A percentile compares a stretch with the other conserved stretches of the same genome.
phyloP scores from a whole-genome alignment of 2,113 vertebrate genomes.

The Silurus asotus region DNA sequence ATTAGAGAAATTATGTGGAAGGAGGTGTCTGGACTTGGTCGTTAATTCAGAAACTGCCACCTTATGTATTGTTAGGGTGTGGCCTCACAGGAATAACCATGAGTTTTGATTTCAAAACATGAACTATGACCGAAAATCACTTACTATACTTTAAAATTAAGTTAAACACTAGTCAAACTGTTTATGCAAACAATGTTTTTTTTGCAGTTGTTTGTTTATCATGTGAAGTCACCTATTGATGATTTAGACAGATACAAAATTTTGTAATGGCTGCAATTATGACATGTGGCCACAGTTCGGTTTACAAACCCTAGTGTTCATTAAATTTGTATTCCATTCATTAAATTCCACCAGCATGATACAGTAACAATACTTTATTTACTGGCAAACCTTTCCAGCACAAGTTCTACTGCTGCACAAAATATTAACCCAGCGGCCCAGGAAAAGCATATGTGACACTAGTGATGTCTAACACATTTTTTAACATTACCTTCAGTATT shows the following conservation, averaged over 20 bases:
- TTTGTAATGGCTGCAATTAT: background rate
- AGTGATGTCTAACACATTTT: conserved; percentile 17
- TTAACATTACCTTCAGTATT: conserved; percentile 60
- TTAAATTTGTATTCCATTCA: background rate
- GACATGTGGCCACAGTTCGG: background rate
- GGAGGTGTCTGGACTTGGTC: background rate
- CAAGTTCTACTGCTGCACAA: background rate
- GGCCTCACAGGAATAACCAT: background rate
- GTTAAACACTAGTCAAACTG: background rate
- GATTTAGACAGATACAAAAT: background rate
- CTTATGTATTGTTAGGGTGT: background rate
- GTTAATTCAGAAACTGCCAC: background rate
- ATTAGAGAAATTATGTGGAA: background rate
- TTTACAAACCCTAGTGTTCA: background rate
- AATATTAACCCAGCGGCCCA: background rate
- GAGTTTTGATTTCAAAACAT: background rate
- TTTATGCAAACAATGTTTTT: background rate
- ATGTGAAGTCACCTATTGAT: background rate
- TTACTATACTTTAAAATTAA: background rate
- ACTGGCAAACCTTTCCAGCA: background rate
- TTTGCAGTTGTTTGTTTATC: background rate
- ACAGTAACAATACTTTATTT: background rate
- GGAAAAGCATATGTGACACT: background rate
- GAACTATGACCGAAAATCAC: background rate
- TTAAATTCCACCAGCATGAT: background rate